Base-by-base conservation (phyloP, 2,797 vertebrate genomes). In the Choloepus didactylus region DNA sequence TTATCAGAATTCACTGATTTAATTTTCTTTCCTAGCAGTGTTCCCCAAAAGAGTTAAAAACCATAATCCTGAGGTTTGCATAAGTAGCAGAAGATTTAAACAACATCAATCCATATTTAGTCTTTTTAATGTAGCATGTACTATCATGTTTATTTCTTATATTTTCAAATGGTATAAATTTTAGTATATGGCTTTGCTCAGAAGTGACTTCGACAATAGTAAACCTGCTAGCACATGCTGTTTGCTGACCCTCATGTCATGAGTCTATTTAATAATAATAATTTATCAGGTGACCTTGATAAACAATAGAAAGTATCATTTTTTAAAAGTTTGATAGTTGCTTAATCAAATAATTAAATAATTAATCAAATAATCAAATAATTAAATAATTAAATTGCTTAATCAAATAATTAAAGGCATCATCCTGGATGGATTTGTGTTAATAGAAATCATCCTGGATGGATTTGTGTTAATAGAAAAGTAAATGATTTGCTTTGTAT, bases 181-280 rank as follows among this genome's bases (percentile, higher is more conserved):
- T 93, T 87, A 73, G 38, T 92, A 9, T 81, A 84, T 79, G 21
- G 23, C 46, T 82, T 72, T 92, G 59, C 94, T 93, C 44, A 81
- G 69, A 84, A 93, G 56, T 91, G 27, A 7, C 59, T 94, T 95
- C 96, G 46, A 95, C 89, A 81, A 94, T 92, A 67, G 15, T 51
- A 75, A 66, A 66, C 60, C 94, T 95, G 31, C 23, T 77, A 35
- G n/a, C 41, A 88, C 29, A 27, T 60, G 38, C 49, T 49, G 21
- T 85, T 90, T 92, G 70, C 73, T 96, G 94, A 96, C 77, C 93
- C 97, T 97, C 87, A 84, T 87, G 6, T 27, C 21, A 62, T 35
- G 72, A 46, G 23, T 91, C 62, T 96, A 21, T 49, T 88, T 92
- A 89, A 81, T 86, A 83, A 64, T 88, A 66, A 83, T 77, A 29